These are phyloP conservation scores for Parapristionchus giblindavisi DNA, from an alignment of 2,888 invertebrate genomes.

Conservation along the genomic window DNA sequence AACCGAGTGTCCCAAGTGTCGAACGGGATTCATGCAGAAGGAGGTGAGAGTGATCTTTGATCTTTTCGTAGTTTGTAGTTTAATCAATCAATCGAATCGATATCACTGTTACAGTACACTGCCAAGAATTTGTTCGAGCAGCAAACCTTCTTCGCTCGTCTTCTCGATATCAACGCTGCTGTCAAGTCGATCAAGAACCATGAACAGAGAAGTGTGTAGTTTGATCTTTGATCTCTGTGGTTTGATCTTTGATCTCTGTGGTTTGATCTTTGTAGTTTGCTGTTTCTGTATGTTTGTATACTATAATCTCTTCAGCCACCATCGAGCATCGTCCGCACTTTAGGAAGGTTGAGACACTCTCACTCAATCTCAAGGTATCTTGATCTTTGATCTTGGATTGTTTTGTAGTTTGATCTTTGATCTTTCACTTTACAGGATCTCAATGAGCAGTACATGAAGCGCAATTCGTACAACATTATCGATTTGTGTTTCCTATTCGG, in stretches of 20 bases:
- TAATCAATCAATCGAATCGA: neutral
- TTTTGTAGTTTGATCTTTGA: neutral
- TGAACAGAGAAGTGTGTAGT: conserved; percentile 3
- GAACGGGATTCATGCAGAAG: conserved; percentile 54
- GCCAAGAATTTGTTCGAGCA: conserved; percentile 60
- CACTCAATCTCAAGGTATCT: neutral
- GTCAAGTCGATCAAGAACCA: conserved; percentile 39
- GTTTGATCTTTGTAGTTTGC: no score
- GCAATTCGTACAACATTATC: conserved; percentile 54
- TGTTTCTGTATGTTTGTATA: neutral
- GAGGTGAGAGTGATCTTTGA: no score
- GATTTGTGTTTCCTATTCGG: conserved; percentile 58
- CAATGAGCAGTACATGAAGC: conserved; percentile 41
- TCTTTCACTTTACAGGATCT: conserved; percentile 1
- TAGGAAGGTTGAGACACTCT: neutral
- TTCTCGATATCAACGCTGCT: conserved; percentile 55
- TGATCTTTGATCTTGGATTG: no score
- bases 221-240: neutral
- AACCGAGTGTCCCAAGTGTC: conserved; percentile 57
- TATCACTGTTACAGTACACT: conserved; percentile 49
- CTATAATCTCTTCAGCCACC: neutral
- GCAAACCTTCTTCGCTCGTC: conserved; percentile 58
- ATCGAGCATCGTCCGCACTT: conserved; percentile 11
- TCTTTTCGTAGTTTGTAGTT: no score
- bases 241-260: no score